These are phyloP conservation scores for Sycophila sp. DNA, from an alignment of 1,140 invertebrate species.

Conservation along the genomic window DNA sequence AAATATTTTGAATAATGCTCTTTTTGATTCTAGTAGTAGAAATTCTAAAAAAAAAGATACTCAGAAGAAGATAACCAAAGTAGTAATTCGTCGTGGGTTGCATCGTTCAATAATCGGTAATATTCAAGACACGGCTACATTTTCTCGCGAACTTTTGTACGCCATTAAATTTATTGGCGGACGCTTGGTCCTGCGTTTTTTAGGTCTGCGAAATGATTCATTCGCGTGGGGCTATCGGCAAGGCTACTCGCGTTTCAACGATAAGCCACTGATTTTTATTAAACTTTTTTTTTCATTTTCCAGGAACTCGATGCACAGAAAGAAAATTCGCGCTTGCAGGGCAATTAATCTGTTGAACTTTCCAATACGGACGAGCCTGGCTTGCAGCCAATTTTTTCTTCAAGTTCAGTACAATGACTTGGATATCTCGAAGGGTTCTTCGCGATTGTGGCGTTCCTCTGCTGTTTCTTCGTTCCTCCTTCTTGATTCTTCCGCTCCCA, in stretches of 20 bases:
- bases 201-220: not conserved
- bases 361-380: slow-evolving; percentile 35
- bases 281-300: slow-evolving; percentile 24
- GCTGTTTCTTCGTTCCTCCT: not conserved
- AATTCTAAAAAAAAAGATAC: too few relatives aligned
- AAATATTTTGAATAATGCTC: too few relatives aligned
- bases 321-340: slow-evolving; percentile 44
- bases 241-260: not conserved
- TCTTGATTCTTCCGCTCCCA: not conserved
- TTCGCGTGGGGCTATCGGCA: not conserved
- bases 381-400: slow-evolving; percentile 42
- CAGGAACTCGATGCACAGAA: not conserved
- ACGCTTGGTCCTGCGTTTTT: not conserved
- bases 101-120: too few relatives aligned
- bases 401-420: slow-evolving; percentile 44
- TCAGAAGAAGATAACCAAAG: too few relatives aligned
- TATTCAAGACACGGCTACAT: too few relatives aligned
- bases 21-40: too few relatives aligned
- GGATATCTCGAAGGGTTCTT: slow-evolving; percentile 42
- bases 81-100: too few relatives aligned
- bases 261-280: not conserved
- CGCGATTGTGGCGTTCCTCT: slow-evolving; percentile 27
- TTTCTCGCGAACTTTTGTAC: too few relatives aligned
- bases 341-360: slow-evolving; percentile 54
- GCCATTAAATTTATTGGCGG: too few relatives aligned